phyloP scores from a whole-genome alignment of 2,113 vertebrate genomes.

The Dromas ardeola region DNA sequence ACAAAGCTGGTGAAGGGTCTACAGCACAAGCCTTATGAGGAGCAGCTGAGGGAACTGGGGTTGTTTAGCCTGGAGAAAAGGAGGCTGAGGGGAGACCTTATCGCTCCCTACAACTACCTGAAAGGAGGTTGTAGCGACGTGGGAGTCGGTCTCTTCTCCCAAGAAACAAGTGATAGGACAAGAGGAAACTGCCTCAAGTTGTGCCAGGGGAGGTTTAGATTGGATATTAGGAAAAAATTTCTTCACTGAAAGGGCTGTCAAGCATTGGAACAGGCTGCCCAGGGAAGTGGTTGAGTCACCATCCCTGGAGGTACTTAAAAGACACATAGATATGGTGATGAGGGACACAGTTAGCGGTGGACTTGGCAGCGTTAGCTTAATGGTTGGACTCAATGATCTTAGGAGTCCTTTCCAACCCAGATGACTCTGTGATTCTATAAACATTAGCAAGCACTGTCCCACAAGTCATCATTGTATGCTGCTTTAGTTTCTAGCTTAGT shows the following conservation, averaged over 20 bases:
- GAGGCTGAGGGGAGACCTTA: background rate
- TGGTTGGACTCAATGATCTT: accelerated
- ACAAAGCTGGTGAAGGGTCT: background rate
- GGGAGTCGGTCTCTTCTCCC: background rate
- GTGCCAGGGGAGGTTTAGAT: background rate
- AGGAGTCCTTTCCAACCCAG: background rate
- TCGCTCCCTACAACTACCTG: background rate
- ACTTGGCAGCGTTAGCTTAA: background rate
- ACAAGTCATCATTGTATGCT: background rate
- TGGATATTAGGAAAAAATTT: background rate
- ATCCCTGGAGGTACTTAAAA: background rate
- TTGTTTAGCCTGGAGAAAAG: background rate
- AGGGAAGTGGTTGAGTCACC: background rate
- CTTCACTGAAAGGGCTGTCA: background rate
- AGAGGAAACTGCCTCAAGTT: background rate
- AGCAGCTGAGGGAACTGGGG: background rate
- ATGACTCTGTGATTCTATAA: background rate
- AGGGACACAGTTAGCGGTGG: background rate
- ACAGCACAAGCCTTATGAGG: background rate
- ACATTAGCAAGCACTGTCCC: background rate
- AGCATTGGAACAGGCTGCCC: background rate
- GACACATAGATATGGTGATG: accelerated
- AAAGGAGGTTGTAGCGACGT: background rate
- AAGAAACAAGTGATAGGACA: background rate
- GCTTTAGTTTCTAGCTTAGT: background rate